Percentiles rank a stretch among this genome's conserved stretches.
phyloP scores from a whole-genome alignment of 2,888 invertebrate species.

The Eupithecia dodoneata region DNA sequence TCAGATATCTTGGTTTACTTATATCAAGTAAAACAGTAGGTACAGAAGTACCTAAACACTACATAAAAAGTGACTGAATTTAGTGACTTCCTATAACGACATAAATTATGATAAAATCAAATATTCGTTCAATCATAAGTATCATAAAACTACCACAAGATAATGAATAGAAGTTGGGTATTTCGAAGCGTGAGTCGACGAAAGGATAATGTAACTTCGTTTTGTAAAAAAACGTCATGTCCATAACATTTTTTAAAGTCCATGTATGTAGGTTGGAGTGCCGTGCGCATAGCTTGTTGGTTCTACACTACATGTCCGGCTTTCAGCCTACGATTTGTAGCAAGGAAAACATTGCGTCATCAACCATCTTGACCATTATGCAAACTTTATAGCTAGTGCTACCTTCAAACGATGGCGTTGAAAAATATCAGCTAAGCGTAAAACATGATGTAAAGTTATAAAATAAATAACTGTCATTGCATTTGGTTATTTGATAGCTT shows the following conservation, averaged over 20 bases:
- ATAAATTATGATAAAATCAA: not conserved
- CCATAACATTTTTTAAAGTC: conserved; percentile 70
- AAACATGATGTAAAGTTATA: conserved; percentile 31
- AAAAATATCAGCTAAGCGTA: not conserved
- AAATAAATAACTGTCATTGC: not conserved
- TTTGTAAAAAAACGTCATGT: conserved; percentile 61
- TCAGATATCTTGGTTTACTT: conserved; percentile 17
- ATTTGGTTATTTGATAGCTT: conserved; percentile 32
- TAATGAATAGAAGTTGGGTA: not conserved
- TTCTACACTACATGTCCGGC: conserved; percentile 67
- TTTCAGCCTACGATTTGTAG: conserved; percentile 70
- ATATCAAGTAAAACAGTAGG: not conserved
- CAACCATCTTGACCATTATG: conserved; percentile 53
- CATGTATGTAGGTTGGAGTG: conserved; percentile 78
- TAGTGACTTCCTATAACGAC: not conserved
- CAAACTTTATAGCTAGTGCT: conserved; percentile 34
- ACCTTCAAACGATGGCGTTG: not conserved
- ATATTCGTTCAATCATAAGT: not conserved
- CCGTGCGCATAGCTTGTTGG: conserved; percentile 77
- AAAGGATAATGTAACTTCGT: not conserved
- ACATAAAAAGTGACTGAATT: not conserved
- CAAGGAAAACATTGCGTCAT: conserved; percentile 77
- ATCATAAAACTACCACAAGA: not conserved
- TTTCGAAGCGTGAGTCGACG: not conserved
- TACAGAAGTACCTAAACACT: not conserved